Evolutionary conservation across 2,888 invertebrate genomes (phyloP).

Genomic region (Dugesia japonica): DNA sequence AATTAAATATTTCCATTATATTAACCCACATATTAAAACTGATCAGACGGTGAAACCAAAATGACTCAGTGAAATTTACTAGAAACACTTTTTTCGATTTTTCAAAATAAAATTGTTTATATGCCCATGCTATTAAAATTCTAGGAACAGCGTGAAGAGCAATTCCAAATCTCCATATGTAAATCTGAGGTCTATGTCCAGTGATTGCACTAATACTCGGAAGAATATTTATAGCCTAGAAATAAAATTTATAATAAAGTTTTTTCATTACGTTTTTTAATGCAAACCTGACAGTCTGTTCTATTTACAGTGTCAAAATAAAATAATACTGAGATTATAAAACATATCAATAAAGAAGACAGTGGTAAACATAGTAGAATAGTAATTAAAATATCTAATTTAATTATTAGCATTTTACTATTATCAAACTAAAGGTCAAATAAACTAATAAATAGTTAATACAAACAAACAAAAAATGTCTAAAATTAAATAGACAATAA

Average conservation of each 20-base stretch:
- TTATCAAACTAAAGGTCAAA: constrained; percentile 4
- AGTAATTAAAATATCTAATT: neutral
- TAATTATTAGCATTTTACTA: constrained; percentile 16
- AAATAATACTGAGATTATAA: neutral
- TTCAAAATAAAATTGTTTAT: constrained; percentile 60
- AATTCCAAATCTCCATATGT: constrained; percentile 75
- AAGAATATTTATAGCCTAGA: constrained; percentile 75
- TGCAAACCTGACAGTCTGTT: neutral
- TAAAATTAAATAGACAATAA: too few species aligned
- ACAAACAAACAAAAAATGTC: constrained; percentile 17
- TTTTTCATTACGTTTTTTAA: neutral
- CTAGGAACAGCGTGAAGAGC: constrained; percentile 72
- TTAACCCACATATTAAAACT: neutral
- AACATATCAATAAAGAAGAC: neutral
- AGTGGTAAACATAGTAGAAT: neutral
- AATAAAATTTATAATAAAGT: constrained; percentile 36
- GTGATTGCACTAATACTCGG: constrained; percentile 88
- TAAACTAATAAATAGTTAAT: neutral
- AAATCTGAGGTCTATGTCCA: constrained; percentile 74
- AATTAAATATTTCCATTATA: neutral
- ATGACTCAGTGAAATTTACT: neutral
- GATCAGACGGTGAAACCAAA: neutral
- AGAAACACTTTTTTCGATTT: constrained; percentile 41
- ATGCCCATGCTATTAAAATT: constrained; percentile 62
- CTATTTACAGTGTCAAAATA: neutral